Base-by-base conservation (phyloP, 2,888 invertebrate species). In the Drosophila emarginata region DNA sequence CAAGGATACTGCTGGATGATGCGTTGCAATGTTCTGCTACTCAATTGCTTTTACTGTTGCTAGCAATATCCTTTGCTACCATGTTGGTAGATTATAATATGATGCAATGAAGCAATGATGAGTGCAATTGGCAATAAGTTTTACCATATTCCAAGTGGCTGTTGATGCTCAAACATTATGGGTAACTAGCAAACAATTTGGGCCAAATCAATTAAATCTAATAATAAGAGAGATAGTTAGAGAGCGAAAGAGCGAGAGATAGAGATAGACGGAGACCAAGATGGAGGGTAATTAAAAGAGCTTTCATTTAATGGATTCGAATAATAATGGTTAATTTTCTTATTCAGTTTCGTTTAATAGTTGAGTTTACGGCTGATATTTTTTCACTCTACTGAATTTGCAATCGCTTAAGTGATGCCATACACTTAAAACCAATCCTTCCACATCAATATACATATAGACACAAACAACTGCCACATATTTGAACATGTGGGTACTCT, bases 61-160 rank as follows among this genome's bases (percentile, higher is more conserved):
- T 26, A 5, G n/a, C 26, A 26, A 23, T 23, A 23, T 23, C 23
- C 23, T 23, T 23, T 26, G 5, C 53, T 53, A 11, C 9, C 32
- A 14, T 32, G n/a, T 28, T 18, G 15, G 14, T 12, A 54, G 18
- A 54, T 54, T 54, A 54, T 28, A 36, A 54, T 32, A 11, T 64
- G 51, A 50, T 54, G 62, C 40, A 62, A 73, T 60, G 72, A 73
- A 74, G 74, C 37, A 67, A 18, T 64, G 61, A 32, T 63, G 65
- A 77, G 65, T 67, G 73, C 62, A 73, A 71, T 59, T 58, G 36
- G 50, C 37, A 64, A 64, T 23, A 62, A 54, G 64, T 54, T 51
- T 53, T 12, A 32, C 59, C 26, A 59, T 7, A 53, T 28, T 39
- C 40, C 12, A 67, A 67, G 45, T 18, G 36, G 11, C 37, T 45